phyloP scores from a whole-genome alignment of 2,113 vertebrate genomes.

The Paraplagusia blochii region DNA sequence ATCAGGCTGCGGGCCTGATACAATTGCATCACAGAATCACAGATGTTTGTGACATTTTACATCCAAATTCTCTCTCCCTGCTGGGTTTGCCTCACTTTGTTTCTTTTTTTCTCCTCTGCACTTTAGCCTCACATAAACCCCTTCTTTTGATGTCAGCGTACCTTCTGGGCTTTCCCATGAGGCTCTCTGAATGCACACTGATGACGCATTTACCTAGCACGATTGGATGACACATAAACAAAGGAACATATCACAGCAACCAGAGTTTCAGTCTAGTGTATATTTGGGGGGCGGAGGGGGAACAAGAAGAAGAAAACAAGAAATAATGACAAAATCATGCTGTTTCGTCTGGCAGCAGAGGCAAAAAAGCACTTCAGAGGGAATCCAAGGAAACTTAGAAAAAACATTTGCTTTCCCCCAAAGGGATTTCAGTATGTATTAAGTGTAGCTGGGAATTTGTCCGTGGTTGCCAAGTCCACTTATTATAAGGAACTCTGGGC shows the following conservation, averaged over 20 bases:
- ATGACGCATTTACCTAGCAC: conserved; percentile 41
- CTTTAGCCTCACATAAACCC: conserved; percentile 36
- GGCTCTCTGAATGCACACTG: conserved; percentile 23
- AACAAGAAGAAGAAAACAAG: conserved; percentile 16
- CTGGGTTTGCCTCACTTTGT: conserved; percentile 25
- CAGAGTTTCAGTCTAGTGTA: conserved; percentile 6
- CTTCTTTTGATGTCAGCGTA: conserved; percentile 29
- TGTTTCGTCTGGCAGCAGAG: conserved; percentile 50
- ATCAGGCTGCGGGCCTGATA: conserved; percentile 22
- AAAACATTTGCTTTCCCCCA: conserved; percentile 42
- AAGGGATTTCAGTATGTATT: conserved; percentile 16
- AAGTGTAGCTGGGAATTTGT: conserved; percentile 6
- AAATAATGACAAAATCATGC: conserved; percentile 57
- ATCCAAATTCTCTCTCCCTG: conserved; percentile 44
- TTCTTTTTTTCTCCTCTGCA: conserved; percentile 8
- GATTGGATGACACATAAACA: conserved; percentile 59
- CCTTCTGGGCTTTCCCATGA: conserved; percentile 45
- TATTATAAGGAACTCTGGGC: too few relatives aligned
- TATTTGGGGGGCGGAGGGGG: neutral
- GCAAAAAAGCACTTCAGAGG: conserved; percentile 37
- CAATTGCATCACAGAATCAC: conserved; percentile 58
- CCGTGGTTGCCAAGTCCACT: too few relatives aligned
- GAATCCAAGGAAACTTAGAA: conserved; percentile 51
- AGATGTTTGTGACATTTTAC: conserved; percentile 62
- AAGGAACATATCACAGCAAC: conserved; percentile 48